Conservation (phyloP, 2,888 invertebrate genomes). For the Gastracanthus pulcherrimus region DNA sequence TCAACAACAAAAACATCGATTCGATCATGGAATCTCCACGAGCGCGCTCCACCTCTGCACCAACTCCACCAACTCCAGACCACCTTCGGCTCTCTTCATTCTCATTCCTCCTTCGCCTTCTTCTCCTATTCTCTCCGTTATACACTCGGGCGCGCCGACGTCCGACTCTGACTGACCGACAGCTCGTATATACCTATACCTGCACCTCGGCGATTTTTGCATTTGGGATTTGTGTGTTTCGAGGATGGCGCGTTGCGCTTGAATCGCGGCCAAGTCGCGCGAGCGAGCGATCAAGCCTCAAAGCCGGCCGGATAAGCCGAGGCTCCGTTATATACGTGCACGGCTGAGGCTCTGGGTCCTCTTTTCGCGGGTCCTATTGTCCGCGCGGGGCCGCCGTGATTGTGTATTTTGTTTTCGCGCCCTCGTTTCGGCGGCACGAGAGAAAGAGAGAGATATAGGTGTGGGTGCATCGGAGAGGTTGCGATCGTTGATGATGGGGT, state of each 20-base stretch:
- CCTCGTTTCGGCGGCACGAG: no score
- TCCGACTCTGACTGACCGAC: background rate
- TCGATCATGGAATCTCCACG: no score
- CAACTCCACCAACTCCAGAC: no score
- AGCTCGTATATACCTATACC: background rate
- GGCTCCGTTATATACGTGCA: background rate
- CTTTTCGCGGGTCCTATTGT: background rate
- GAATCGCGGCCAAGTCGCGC: background rate
- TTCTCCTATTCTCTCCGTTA: background rate
- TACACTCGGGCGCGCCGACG: slow-evolving; percentile 3
- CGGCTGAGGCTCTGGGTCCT: background rate
- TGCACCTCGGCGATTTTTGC: background rate
- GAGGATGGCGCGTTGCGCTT: slow-evolving; percentile 14
- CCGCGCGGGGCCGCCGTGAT: background rate
- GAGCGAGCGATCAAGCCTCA: background rate
- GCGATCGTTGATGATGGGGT: no score
- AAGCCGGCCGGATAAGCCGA: background rate
- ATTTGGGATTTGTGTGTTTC: slow-evolving; percentile 40
- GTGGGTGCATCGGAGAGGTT: no score
- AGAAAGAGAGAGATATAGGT: no score
- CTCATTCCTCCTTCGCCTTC: background rate
- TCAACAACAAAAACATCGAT: no score
- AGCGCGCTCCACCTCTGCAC: no score
- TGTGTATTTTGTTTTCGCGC: no score
- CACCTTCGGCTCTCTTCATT: no score